Evolutionary conservation across 30 jellyfish, hydroid and myxozoan species (phyloP), one percentile per base, ranked within the genome.

Genomic region (Pseudorhiza aurosa): DNA sequence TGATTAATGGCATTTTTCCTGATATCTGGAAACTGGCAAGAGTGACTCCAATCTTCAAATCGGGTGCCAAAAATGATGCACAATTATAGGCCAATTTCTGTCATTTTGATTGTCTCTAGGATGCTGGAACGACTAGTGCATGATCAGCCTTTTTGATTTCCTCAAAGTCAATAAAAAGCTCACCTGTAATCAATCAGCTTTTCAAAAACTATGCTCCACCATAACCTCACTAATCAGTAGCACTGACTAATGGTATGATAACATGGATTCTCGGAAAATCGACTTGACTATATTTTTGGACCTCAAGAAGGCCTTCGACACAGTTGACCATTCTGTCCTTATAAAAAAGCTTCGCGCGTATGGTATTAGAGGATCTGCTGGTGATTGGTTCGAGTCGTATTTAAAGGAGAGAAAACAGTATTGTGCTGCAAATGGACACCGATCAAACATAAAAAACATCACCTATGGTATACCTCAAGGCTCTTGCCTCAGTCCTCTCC

Each of bases 11-110:
- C 47, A 35, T 72, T 33, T 53, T 72, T 35, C 75, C 75, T 1
- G 85, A 72, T 49, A 44, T 72, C 45, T 72, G 76, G 85, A 72
- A 72, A 72, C 22, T 44, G 47, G 85, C 85, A 19, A 45, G 85
- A 49, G 77, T 72, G 8, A 49, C 85, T 49, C 85, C 85, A 25
- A 72, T 72, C 32, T 28, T 6, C 43, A 47, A 72, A 31, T 72
- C 85, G 45, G 85, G 85, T 30, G 10, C 85, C 19, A 72, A 53
- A 33, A 72, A 72, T n/a, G 85, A 72, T 43, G 85, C 55, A 11
- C 51, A 72, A 72, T 72, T 72, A 72, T 72, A 21, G 76, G 73
- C 75, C 75, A 27, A 46, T 72, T 12, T 25, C 85, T 11, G 58
- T 72, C 73, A 72, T 72, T 53, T 72, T 0, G 19, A 31, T 35